These are phyloP conservation scores for Sialia sialis DNA, from an alignment of 2,113 vertebrate species.

Conservation along the genomic window DNA sequence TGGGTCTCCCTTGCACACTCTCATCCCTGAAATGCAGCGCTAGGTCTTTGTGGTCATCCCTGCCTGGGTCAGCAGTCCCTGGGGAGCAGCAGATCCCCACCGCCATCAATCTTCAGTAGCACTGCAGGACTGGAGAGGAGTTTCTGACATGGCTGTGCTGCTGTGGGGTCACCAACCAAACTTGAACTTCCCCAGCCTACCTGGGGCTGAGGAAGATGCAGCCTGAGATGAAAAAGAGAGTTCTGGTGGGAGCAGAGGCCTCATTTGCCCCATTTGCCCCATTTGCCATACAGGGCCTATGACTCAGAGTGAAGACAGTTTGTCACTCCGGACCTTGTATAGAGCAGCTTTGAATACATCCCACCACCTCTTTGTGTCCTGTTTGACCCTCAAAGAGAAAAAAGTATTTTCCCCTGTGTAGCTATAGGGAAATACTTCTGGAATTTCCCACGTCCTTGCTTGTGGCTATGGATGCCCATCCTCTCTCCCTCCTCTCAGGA, in stretches of 20 bases:
- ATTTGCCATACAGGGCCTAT: too few species aligned
- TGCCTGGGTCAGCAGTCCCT: not conserved
- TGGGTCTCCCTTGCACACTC: not conserved
- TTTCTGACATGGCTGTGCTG: not conserved
- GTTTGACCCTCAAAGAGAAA: not conserved
- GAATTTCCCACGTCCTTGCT: not conserved
- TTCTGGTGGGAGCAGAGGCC: not conserved
- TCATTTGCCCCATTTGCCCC: too few species aligned
- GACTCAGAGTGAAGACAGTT: fast-evolving
- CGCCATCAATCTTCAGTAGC: not conserved
- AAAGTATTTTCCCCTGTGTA: not conserved
- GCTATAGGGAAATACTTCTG: not conserved
- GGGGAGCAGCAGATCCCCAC: not conserved
- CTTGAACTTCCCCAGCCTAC: fast-evolving
- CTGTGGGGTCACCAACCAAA: not conserved
- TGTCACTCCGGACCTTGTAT: fast-evolving
- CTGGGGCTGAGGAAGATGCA: not conserved
- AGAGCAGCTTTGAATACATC: not conserved
- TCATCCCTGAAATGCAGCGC: not conserved
- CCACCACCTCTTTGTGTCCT: not conserved
- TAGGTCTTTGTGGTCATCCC: not conserved
- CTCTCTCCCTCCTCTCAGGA: not conserved
- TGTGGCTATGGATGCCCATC: not conserved
- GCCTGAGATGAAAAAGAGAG: not conserved
- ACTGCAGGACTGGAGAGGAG: not conserved